These are phyloP conservation scores for Puffinus mauretanicus DNA, from an alignment of 2,113 vertebrate genomes.

Conservation along the genomic window DNA sequence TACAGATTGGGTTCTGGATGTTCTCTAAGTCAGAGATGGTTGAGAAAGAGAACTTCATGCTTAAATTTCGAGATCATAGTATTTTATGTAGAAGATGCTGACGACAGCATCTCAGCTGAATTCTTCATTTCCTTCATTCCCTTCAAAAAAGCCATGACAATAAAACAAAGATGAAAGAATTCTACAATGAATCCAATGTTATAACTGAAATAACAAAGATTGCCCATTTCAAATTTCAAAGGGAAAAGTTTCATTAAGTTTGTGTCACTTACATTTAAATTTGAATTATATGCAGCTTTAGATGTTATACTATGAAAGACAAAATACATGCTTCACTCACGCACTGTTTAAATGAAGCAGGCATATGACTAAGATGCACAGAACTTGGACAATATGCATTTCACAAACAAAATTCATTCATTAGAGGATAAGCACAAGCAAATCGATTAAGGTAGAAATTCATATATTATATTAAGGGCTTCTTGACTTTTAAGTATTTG, in stretches of 20 bases:
- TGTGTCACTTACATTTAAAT: background rate
- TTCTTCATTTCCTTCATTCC: background rate
- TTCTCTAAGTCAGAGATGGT: background rate
- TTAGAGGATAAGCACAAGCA: background rate
- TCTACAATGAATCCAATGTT: background rate
- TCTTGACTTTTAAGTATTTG: background rate
- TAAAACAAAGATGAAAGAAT: background rate
- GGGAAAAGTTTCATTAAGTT: background rate
- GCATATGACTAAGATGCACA: background rate
- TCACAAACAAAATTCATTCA: background rate
- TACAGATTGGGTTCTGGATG: background rate
- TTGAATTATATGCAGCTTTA: background rate
- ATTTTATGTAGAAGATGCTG: background rate
- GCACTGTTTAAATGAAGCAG: background rate
- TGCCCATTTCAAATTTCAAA: background rate
- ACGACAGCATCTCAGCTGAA: background rate
- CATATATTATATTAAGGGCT: background rate
- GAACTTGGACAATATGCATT: background rate
- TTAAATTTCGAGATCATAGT: background rate
- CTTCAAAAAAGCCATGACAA: background rate
- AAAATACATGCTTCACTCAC: background rate
- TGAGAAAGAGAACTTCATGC: background rate
- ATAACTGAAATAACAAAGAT: background rate
- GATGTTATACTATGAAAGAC: background rate
- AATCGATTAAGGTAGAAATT: background rate